Conservation (phyloP, 2,113 vertebrate genomes). For the Chascanopsetta lugubris region DNA sequence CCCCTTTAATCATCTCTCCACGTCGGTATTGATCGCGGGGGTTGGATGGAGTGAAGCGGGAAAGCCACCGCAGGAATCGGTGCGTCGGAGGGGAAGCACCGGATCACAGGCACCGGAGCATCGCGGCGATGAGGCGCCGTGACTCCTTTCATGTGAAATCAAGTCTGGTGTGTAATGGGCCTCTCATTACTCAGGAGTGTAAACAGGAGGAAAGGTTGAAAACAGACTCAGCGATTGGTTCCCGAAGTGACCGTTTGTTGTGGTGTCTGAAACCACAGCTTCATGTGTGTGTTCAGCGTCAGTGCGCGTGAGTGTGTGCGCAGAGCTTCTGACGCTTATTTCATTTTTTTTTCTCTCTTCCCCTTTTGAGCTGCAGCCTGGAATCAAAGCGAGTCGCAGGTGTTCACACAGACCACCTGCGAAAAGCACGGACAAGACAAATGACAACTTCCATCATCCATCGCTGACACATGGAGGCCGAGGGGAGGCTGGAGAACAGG, state of each 20-base stretch:
- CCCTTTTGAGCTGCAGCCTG: conserved; percentile 17
- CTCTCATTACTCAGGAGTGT: conserved; percentile 61
- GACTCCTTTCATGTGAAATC: conserved; percentile 65
- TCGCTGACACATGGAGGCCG: conserved; percentile 29
- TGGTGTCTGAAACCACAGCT: conserved; percentile 56
- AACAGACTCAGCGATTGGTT: conserved; percentile 56
- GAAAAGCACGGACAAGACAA: conserved; percentile 29
- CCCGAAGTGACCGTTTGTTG: conserved; percentile 58
- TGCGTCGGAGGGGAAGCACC: conserved; percentile 61
- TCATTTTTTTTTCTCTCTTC: conserved; percentile 16
- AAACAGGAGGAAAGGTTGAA: conserved; percentile 68
- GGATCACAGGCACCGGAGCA: conserved; percentile 54
- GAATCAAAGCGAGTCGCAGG: conserved; percentile 43
- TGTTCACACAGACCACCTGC: conserved; percentile 25
- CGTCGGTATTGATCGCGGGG: too few relatives aligned
- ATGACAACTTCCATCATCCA: conserved; percentile 22
- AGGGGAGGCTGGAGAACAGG: not conserved
- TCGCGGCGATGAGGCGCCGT: conserved; percentile 54
- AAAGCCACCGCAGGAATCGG: conserved; percentile 29
- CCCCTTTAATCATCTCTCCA: too few relatives aligned
- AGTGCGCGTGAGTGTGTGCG: conserved; percentile 7
- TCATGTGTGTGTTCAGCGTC: conserved; percentile 39
- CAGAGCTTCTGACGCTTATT: conserved; percentile 5
- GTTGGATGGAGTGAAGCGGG: not conserved
- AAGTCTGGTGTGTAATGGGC: conserved; percentile 60